Base-by-base conservation (phyloP, 2,888 invertebrate species). In the Melanotus villosus region DNA sequence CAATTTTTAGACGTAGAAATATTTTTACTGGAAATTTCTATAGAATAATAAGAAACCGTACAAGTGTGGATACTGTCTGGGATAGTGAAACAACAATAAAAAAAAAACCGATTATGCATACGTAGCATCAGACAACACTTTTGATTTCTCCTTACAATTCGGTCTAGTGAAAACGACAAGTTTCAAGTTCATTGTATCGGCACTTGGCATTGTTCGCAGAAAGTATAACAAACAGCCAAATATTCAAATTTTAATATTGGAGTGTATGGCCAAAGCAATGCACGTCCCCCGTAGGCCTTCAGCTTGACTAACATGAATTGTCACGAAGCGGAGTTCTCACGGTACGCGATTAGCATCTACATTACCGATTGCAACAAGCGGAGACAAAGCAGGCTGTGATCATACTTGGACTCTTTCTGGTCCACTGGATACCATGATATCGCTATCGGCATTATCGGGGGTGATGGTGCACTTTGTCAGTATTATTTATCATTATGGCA, bases 321-420 rank as follows among this genome's bases (percentile, higher is more conserved):
- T 81, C 81, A 81, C 80, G 80, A 81, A 76, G 74, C 70, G 64
- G 73, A 75, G 78, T 80, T 81, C 80, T 81, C 80, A 81, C 80
- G 80, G 80, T 79, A 73, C 63, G 65, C 78, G 82, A 82, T 82
- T 82, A 82, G 77, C 79, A 82, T 82, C 82, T 81, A 80, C 81
- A 81, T 79, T 80, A 80, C 79, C 73, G 81, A 81, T 81, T 78
- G 78, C 80, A 78, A 78, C 76, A 76, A 77, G 73, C 63, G 62
- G 67, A 69, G 68, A 72, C 66, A 70, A 72, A 72, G 62, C 50
- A 58, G 38, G 47, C 45, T 68, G 65, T 65, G 65, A 65, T 64
- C 57, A 63, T 65, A 65, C 70, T 71, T 73, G 66, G 69, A 63
- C 72, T 70, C 67, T 77, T 75, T 76, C 74, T 75, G 76, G 76